Conservation (phyloP, 2,113 vertebrate genomes). For the Megatriorchis doriae region DNA sequence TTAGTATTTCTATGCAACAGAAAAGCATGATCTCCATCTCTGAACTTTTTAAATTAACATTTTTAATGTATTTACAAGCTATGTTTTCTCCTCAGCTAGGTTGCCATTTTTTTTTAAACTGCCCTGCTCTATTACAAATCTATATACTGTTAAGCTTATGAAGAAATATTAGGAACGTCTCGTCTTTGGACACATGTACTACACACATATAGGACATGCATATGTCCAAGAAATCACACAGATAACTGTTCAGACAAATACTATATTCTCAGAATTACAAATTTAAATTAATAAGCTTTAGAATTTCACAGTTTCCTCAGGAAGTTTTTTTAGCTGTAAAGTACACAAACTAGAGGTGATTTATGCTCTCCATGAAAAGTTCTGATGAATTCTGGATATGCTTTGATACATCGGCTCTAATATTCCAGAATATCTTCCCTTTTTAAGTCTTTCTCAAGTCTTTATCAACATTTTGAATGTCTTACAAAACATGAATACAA, state of each 20-base stretch:
- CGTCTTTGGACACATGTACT: neutral
- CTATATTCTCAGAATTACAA: neutral
- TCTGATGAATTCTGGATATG: neutral
- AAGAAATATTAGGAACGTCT: neutral
- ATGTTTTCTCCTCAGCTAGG: neutral
- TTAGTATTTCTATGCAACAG: neutral
- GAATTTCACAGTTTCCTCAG: neutral
- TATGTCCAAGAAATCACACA: neutral
- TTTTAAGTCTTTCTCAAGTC: neutral
- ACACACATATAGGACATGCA: accelerated
- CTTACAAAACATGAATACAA: neutral
- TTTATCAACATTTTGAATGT: neutral
- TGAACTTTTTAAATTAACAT: neutral
- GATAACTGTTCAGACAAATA: neutral
- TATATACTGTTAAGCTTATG: neutral
- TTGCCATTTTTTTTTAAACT: neutral
- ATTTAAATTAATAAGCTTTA: neutral
- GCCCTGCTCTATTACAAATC: neutral
- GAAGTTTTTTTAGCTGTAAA: neutral
- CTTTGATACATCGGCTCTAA: neutral
- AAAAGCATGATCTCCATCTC: neutral
- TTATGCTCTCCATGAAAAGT: neutral
- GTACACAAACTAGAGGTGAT: neutral
- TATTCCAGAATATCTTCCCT: neutral
- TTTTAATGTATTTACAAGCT: neutral